Evolutionary conservation across 2,888 invertebrate genomes (phyloP), one percentile per base, ranked within the genome.

Genomic region (Oegoconia quadripuncta): DNA sequence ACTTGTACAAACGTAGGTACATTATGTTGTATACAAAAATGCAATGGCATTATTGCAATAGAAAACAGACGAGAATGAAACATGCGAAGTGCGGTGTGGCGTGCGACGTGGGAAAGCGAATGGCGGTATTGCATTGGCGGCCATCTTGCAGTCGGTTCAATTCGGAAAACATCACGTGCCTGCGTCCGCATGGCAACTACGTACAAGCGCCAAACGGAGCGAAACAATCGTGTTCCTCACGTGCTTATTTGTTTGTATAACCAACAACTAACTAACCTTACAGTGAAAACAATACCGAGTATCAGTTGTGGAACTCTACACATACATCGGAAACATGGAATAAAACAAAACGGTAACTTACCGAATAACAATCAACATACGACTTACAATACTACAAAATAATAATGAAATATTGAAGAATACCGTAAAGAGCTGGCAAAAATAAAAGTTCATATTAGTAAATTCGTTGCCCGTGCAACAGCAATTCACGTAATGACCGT

Each of bases 61-160:
- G 64, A 74, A 75, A 76, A 75, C 70, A 76, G 79, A 75, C 59
- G 62, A 78, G 70, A 72, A 70, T 67, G 65, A 74, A 72, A 68
- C 72, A 69, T 72, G 72, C 74, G 57, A 67, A 73, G 68, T 69
- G 66, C 62, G 61, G 69, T 64, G 68, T 74, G 11, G 5, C 26
- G 4, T 4, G 9, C 26, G 73, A 84, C 83, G 82, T 86, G 84
- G 84, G 84, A 86, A 87, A 84, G 84, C 84, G 84, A 83, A 83
- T 80, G 76, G 79, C 73, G 64, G 67, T 48, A 42, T 41, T 55
- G 71, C 48, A 42, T 41, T 55, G 71, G 71, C 82, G 65, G 84
- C 86, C 86, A 86, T 86, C 72, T 84, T 86, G 81, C 62, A 69
- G 64, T 64, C 60, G 67, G 70, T 66, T 72, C 56, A 74, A n/a